These are phyloP conservation scores for Girardia tigrina DNA, from an alignment of 2,888 invertebrate genomes.

Conservation along the genomic window DNA sequence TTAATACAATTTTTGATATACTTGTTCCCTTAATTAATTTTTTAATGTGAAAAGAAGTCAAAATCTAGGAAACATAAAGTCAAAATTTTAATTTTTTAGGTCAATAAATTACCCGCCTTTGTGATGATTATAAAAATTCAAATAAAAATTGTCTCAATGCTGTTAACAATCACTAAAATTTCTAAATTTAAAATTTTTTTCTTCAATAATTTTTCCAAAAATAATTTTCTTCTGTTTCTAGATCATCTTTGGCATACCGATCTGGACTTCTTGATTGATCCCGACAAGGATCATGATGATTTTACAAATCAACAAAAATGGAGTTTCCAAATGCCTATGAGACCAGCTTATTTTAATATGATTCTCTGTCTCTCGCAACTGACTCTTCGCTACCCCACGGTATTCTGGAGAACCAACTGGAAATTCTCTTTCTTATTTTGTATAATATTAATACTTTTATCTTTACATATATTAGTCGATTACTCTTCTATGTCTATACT, in stretches of 20 bases:
- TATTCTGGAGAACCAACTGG: background rate
- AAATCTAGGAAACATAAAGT: too few species aligned
- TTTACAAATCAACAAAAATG: background rate
- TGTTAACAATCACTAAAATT: too few species aligned
- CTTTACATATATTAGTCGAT: background rate
- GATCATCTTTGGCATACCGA: background rate
- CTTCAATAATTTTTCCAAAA: too few species aligned
- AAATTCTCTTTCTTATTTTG: constrained; percentile 8
- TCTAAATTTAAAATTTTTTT: too few species aligned
- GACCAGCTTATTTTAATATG: constrained; percentile 11
- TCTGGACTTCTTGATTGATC: background rate
- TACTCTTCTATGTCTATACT: background rate
- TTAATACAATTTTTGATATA: too few species aligned
- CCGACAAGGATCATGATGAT: background rate
- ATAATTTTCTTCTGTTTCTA: too few species aligned
- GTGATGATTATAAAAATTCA: too few species aligned
- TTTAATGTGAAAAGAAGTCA: too few species aligned
- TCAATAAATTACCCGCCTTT: too few species aligned
- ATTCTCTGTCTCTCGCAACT: background rate
- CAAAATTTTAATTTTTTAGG: too few species aligned
- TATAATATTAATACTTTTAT: constrained; percentile 1
- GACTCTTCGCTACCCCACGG: background rate
- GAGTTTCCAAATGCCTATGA: background rate
- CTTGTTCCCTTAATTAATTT: too few species aligned
- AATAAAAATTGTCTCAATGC: too few species aligned